Base-by-base conservation (phyloP, 2,888 invertebrate genomes). In the Trissolcus brochymenae region DNA sequence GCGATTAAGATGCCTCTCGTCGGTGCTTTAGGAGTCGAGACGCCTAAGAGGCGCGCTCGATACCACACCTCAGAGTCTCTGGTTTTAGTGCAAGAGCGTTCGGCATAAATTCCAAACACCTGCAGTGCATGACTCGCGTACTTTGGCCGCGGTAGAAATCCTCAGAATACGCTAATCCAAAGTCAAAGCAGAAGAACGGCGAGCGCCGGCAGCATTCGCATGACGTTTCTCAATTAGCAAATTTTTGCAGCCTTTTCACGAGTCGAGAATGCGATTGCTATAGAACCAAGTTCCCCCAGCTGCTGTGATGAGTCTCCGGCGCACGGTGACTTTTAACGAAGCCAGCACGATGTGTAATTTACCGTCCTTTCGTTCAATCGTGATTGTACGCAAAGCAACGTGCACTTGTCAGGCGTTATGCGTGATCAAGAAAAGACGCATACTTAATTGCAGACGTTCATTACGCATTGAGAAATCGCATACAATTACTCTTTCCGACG, bases 1-100 rank as follows among this genome's bases (percentile, higher is more conserved):
- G 68, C 82, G 82, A 86, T 87, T 85, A 84, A 84, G 84, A 84
- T 83, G 85, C 83, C 82, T 83, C 82, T 62, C 78, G 78, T 73
- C 77, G 73, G 73, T 54, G 66, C 70, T 68, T 74, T 65, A 78
- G 65, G 62, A 68, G 73, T 64, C 50, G 73, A 68, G 64, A 73
- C 19, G 64, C 68, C 60, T 68, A 65, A 68, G 70, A 73, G 61
- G 77, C 73, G 73, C 73, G 76, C 16, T 6, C 59, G 66, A 68
- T 67, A 72, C 78, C 73, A 70, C 77, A 68, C 77, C 77, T 77
- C 67, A 40, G 41, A 66, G 60, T 68, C 68, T 25, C 68, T 64
- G 41, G 65, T 65, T 76, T 70, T 60, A 59, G 59, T 53, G 64
- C 64, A 49, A 51, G 4, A 6, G 49, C 64, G 67, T 60, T 59